phyloP scores from a whole-genome alignment of 2,797 vertebrate genomes.

The Poeciliopsis paucimaculata region DNA sequence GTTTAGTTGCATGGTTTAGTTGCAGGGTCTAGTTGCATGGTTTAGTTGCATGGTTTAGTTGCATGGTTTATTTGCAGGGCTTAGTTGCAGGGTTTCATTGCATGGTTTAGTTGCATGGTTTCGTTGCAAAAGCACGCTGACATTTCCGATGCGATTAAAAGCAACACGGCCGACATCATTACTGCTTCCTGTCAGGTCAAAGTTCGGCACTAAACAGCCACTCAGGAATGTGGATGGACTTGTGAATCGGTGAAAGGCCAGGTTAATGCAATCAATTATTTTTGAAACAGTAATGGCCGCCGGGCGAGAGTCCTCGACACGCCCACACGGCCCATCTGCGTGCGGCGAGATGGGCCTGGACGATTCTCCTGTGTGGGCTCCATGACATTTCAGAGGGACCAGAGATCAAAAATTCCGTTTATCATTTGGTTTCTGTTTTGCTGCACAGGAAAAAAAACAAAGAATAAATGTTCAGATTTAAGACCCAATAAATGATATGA shows the following conservation, averaged over 20 bases:
- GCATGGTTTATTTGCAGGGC: too few species aligned
- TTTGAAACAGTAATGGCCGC: constrained; percentile 74
- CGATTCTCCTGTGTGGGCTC: constrained; percentile 59
- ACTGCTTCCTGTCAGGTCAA: constrained; percentile 67
- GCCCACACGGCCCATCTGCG: constrained; percentile 61
- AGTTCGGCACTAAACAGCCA: constrained; percentile 57
- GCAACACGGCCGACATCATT: constrained; percentile 58
- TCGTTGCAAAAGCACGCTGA: constrained; percentile 35
- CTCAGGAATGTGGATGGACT: constrained; percentile 74
- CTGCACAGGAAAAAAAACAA: constrained; percentile 39
- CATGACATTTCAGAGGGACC: constrained; percentile 71
- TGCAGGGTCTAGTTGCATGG: too few species aligned
- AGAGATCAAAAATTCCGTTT: constrained; percentile 54
- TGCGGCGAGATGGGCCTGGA: constrained; percentile 56
- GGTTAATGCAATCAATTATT: constrained; percentile 76
- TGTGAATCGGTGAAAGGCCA: constrained; percentile 73
- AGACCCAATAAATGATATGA: neutral
- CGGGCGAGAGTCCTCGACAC: constrained; percentile 64
- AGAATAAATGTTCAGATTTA: neutral
- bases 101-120: too few species aligned
- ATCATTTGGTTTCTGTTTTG: constrained; percentile 30
- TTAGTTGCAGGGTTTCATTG: too few species aligned
- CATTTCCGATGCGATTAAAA: constrained; percentile 58
- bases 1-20: too few species aligned
- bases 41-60: too few species aligned